A percentile compares a stretch with the other conserved stretches of the same genome.
These are phyloP conservation scores for Alcedo quadribrachys DNA, from an alignment of 2,797 vertebrate genomes.

Conservation along the genomic window DNA sequence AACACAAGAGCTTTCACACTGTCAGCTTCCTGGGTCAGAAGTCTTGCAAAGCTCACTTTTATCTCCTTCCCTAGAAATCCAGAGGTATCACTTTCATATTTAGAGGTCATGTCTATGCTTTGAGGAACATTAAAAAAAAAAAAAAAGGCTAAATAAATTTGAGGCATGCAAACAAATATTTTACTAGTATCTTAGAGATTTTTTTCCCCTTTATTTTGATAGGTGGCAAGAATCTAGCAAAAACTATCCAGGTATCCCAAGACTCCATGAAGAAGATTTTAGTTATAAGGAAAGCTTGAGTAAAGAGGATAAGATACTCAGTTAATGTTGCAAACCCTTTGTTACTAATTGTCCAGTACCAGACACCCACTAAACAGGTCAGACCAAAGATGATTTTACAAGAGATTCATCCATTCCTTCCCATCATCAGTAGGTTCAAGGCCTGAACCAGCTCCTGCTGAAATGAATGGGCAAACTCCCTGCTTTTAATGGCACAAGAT, in stretches of 20 bases:
- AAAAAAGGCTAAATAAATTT: not conserved
- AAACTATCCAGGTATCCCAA: not conserved
- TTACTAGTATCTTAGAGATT: rapidly evolving
- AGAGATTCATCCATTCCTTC: not conserved
- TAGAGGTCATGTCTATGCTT: not conserved
- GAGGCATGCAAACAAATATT: not conserved
- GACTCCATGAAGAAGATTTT: not conserved
- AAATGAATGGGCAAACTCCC: not conserved
- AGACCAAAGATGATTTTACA: not conserved
- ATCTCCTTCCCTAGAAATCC: not conserved
- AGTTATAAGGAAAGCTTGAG: not conserved
- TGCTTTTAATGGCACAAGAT: not conserved
- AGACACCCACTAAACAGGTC: not conserved
- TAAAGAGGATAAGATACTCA: not conserved
- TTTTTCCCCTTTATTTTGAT: not conserved
- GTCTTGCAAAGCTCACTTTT: not conserved
- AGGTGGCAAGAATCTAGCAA: not conserved
- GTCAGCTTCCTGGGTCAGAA: not conserved
- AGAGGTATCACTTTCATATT: not conserved
- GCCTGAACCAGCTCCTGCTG: not conserved
- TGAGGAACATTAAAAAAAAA: not conserved
- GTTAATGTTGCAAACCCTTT: not conserved
- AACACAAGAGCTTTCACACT: not conserved
- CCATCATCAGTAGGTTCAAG: rapidly evolving
- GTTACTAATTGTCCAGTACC: not conserved